These are phyloP conservation scores for Eueides isabella DNA, from an alignment of 1,140 invertebrate genomes.

Conservation along the genomic window DNA sequence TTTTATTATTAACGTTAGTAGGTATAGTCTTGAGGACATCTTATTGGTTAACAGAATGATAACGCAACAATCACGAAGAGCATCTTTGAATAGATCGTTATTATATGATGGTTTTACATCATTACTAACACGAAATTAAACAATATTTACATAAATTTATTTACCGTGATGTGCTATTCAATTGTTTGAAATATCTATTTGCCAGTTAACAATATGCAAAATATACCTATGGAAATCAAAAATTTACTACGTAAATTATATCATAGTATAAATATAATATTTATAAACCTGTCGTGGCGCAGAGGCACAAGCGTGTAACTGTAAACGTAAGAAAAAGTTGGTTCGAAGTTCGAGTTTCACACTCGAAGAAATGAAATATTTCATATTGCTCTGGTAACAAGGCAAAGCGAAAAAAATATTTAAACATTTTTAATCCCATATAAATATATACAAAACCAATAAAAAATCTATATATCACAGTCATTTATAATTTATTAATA, in stretches of 20 bases:
- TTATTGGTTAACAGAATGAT: constrained; percentile 68
- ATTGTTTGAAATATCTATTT: not conserved
- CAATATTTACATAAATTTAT: constrained; percentile 17
- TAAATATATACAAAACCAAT: too few species aligned
- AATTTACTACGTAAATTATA: too few species aligned
- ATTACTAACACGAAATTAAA: constrained; percentile 57
- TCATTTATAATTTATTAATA: not conserved
- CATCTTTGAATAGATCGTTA: constrained; percentile 72
- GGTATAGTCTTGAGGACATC: constrained; percentile 62
- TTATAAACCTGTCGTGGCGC: too few species aligned
- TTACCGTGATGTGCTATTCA: not conserved
- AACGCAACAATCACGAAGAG: constrained; percentile 71
- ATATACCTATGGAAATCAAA: not conserved
- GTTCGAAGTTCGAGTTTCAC: too few species aligned
- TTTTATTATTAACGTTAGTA: constrained; percentile 60
- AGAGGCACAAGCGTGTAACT: too few species aligned
- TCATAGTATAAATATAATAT: too few species aligned
- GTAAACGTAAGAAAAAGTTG: too few species aligned
- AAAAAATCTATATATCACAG: not conserved
- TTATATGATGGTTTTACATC: constrained; percentile 75
- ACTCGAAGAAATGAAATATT: too few species aligned
- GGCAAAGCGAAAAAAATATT: too few species aligned
- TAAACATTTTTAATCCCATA: too few species aligned
- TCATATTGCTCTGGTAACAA: too few species aligned
- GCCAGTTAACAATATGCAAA: not conserved